Evolutionary conservation across 2,797 vertebrate species (phyloP), one percentile per base, ranked within the genome.

Genomic region (Propithecus perrieri): DNA sequence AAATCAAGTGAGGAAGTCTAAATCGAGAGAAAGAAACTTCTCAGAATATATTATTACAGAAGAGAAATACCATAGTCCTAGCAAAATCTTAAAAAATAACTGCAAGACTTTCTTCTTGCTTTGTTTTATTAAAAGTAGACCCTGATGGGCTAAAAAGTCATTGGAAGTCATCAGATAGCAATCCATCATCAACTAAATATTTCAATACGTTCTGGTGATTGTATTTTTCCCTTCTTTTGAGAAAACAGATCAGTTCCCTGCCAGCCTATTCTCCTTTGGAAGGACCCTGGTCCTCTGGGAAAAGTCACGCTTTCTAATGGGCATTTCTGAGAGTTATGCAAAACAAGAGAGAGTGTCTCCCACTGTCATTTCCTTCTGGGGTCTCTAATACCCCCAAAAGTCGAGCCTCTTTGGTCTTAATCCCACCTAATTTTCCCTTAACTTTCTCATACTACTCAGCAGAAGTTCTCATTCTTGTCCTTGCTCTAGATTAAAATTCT

Each of bases 1-100:
- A 38, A 98, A 97, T 96, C 76, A 98, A 97, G 90, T 13, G 79
- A 97, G 88, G 92, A 97, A 97, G 85, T 84, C 93, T 97, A 98
- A 98, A 98, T 95, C 90, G 95, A 96, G 97, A 96, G 89, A 94
- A 94, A 95, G 84, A 95, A 98, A 28, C 4, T 94, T 97, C 80
- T 95, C 93, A 93, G 92, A 96, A 97, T 97, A 97, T 41, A 97
- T 96, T 97, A 96, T 84, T 98, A 91, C 14, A 33, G 89, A 72
- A 96, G 61, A 96, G 85, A 91, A 78, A 63, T 33, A 86, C 89
- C 85, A 92, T 8, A 57, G 91, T 53, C 26, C 20, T 22, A 69
- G 96, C 48, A 94, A 96, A 97, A 75, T 48, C 75, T 88, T 61
- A 85, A 95, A 97, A 28, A 57, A 84, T 69, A 50, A 78, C 53